Evolutionary conservation across 2,113 vertebrate genomes (phyloP).

Genomic region (Tupaia tana): DNA sequence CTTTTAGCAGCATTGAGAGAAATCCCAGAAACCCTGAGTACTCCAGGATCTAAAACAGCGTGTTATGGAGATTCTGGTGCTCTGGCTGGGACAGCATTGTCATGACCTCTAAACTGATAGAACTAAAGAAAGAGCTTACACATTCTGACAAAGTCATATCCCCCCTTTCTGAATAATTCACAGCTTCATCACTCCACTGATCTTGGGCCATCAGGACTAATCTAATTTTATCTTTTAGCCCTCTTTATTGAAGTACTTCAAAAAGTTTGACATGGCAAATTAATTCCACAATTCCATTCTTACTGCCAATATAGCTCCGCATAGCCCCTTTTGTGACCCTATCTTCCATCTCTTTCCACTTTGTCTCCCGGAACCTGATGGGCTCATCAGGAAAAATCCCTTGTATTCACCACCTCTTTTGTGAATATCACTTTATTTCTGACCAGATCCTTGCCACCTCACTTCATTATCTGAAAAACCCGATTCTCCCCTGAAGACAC

Average conservation of each 20-base stretch:
- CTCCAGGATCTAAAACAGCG: neutral
- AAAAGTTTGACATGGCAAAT: neutral
- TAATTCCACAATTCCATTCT: neutral
- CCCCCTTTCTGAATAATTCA: neutral
- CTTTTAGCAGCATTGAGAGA: neutral
- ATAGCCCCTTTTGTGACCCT: neutral
- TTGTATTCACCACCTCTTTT: neutral
- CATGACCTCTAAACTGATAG: neutral
- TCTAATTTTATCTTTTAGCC: neutral
- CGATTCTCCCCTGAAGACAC: neutral
- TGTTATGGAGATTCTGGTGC: neutral
- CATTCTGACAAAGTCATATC: neutral
- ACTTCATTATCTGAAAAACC: neutral
- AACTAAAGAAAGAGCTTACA: neutral
- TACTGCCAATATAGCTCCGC: neutral
- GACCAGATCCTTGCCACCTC: neutral
- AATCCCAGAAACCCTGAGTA: too few relatives aligned
- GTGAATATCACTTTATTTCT: neutral
- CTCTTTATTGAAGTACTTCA: slow-evolving; percentile 6
- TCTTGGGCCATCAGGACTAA: neutral
- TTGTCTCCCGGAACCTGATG: neutral
- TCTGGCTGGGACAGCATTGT: too few relatives aligned
- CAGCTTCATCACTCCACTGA: neutral
- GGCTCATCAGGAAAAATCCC: neutral
- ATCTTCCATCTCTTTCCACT: neutral